Evolutionary conservation across 2,113 vertebrate species (phyloP).

Genomic region (Aegypius monachus): DNA sequence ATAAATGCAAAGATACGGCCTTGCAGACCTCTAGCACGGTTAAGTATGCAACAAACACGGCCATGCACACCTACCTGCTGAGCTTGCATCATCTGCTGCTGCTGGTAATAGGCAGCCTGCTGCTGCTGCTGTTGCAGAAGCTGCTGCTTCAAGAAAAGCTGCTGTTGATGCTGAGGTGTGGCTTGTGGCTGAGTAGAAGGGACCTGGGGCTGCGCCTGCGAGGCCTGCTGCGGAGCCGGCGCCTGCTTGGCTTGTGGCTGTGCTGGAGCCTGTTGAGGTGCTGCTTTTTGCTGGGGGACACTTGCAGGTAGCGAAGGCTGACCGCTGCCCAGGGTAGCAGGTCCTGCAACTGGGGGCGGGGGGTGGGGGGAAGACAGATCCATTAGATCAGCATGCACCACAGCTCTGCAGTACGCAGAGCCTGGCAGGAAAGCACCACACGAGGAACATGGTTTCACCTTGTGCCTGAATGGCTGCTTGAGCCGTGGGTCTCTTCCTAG

Average conservation of each 20-base stretch:
- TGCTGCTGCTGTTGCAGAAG: constrained; percentile 62
- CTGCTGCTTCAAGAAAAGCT: constrained; percentile 87
- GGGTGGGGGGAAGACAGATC: no score
- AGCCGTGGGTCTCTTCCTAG: constrained; percentile 86
- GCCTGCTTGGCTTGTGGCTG: constrained; percentile 69
- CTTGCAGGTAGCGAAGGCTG: constrained; percentile 67
- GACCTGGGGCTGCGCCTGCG: constrained; percentile 46
- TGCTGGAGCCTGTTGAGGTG: constrained; percentile 65
- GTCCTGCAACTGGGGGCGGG: constrained; percentile 13
- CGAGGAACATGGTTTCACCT: not conserved
- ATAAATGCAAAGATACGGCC: not conserved
- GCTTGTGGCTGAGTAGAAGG: constrained; percentile 74
- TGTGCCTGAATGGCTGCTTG: constrained; percentile 71
- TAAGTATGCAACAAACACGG: accelerated
- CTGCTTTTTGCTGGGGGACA: constrained; percentile 72
- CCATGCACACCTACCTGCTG: constrained; percentile 79
- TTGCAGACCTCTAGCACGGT: not conserved
- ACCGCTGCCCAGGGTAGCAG: constrained; percentile 18
- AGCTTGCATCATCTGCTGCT: constrained; percentile 72
- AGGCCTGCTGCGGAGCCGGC: not conserved
- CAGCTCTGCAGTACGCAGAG: accelerated
- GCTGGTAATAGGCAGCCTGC: constrained; percentile 61
- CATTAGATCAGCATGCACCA: accelerated
- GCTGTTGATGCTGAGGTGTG: constrained; percentile 86
- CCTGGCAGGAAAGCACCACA: accelerated